Evolutionary conservation across 2,797 vertebrate species (phyloP).

Genomic region (Rhabdophis nuchalis): DNA sequence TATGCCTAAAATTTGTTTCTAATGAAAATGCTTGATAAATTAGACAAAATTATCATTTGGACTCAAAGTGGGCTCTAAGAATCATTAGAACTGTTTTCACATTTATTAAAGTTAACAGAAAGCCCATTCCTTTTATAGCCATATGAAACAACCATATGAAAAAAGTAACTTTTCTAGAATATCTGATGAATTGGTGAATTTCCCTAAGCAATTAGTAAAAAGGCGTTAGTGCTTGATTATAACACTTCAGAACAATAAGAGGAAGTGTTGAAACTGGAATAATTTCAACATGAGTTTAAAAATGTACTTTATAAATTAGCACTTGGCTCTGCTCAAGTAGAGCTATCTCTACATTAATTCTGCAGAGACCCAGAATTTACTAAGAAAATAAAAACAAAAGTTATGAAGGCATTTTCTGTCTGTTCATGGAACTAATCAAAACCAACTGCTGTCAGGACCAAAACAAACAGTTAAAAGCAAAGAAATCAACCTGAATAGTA

Average conservation of each 20-base stretch:
- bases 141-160: not conserved
- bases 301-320: not conserved
- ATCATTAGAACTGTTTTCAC: accelerated
- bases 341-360: not conserved
- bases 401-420: not conserved
- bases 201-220: not conserved
- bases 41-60: accelerated
- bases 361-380: not conserved
- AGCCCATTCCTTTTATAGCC: not conserved
- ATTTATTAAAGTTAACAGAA: accelerated
- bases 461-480: not conserved
- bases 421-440: not conserved
- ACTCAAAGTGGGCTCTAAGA: not conserved
- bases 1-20: slow-evolving; percentile 10
- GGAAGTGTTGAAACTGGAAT: not conserved
- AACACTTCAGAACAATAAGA: not conserved
- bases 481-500: slow-evolving; percentile 24
- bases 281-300: not conserved
- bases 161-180: not conserved
- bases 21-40: accelerated
- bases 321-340: not conserved
- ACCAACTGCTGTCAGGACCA: not conserved
- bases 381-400: not conserved
- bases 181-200: not conserved
- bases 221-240: not conserved